phyloP scores from a whole-genome alignment of 2,888 invertebrate species.

The Nematopogon swammerdamellus region DNA sequence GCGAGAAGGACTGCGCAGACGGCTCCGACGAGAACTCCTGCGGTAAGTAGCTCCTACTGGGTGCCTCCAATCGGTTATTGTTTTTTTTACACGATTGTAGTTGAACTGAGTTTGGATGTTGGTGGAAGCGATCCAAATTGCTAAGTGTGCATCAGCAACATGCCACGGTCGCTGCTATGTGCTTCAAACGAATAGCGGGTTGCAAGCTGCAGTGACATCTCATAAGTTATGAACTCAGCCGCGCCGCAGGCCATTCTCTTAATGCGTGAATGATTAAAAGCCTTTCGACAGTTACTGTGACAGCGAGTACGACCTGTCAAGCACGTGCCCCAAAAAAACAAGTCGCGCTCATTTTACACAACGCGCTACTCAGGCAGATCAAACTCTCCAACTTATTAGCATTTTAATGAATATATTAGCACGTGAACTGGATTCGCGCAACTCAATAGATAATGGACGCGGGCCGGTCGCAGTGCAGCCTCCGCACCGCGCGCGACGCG shows the following conservation, averaged over 20 bases:
- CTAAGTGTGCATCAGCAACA: too few species aligned
- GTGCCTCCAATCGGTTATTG: neutral
- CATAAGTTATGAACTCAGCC: too few species aligned
- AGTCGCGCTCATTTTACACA: slow-evolving; percentile 25
- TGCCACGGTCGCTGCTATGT: too few species aligned
- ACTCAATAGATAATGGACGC: too few species aligned
- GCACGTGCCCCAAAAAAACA: slow-evolving; percentile 45
- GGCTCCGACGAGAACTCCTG: slow-evolving; percentile 90
- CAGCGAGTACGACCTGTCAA: slow-evolving; percentile 35
- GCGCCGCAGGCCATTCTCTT: too few species aligned
- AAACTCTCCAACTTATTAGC: slow-evolving; percentile 17
- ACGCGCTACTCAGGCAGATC: slow-evolving; percentile 21
- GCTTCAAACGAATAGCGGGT: too few species aligned
- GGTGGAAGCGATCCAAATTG: too few species aligned
- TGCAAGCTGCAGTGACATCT: too few species aligned
- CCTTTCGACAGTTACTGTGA: slow-evolving; percentile 3
- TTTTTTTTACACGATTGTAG: neutral
- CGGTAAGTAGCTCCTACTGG: slow-evolving; percentile 71
- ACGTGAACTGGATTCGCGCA: too few species aligned
- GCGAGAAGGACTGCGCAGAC: slow-evolving; percentile 84
- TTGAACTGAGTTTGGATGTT: too few species aligned
- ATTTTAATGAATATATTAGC: neutral
- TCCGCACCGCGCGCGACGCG: too few species aligned
- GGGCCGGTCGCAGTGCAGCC: too few species aligned
- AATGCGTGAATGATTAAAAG: neutral